Base-by-base conservation (phyloP, 2,888 invertebrate genomes). In the Augiades crinisus region DNA sequence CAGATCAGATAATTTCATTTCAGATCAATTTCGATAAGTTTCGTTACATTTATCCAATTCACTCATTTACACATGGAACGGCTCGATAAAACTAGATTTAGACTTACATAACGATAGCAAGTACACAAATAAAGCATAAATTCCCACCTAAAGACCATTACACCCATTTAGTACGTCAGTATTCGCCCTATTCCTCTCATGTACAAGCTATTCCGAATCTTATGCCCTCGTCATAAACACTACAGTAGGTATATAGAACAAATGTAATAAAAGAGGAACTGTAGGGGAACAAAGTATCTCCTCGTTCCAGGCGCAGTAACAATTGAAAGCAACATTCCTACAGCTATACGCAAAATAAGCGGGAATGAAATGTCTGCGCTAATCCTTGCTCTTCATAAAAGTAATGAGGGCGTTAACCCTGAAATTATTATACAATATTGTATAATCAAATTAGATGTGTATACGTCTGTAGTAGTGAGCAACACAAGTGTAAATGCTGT, bases 281-380 rank as follows among this genome's bases (percentile, higher is more conserved):
- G 38, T 41, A 30, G 17, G 47, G 38, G 40, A 47, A 38, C 47
- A 27, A 21, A 40, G 40, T 47, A 47, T 47, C 47, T 47, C 27
- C 46, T 47, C 40, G 21, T 47, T 47, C 16, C 47, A 47, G 38
- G 34, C 45, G 34, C 40, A 31, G 47, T 47, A 40, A 47, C 47
- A 47, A 47, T 40, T 47, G 38, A 27, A 37, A 38, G 30, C 38
- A 14, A 47, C 38, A 47, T 47, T 21, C 14, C 16, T 38, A 31
- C 31, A 40, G 38, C 31, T 47, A 30, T 30, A 38, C 24, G 30
- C 14, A 19, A 6, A n/a, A 37, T 46, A 27, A 46, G 24, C 16
- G 8, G 7, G 36, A 37, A 46, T 36, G 45, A 24, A 27, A 36
- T 21, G 47, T 14, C 14, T 14, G 1, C n/a, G 24, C 14, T 47